Evolutionary conservation across 2,113 vertebrate genomes (phyloP).

Genomic region (Lathamus discolor): DNA sequence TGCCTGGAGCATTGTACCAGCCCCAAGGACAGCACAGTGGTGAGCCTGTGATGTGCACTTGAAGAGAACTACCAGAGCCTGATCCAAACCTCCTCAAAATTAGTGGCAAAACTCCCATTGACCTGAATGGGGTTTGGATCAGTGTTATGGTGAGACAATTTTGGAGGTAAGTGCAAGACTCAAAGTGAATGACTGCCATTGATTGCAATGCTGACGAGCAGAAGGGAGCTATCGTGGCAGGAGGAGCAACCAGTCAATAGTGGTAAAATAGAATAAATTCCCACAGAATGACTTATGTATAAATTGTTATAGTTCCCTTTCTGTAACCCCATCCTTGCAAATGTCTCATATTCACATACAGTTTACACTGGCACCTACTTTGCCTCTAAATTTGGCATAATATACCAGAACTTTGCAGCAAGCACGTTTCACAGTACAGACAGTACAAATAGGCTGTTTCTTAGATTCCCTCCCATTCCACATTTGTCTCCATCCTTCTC

Average conservation of each 20-base stretch:
- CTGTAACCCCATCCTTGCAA: neutral
- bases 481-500: neutral
- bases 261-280: neutral
- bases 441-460: neutral
- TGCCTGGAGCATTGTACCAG: neutral
- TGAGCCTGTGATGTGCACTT: accelerated
- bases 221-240: neutral
- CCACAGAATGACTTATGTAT: neutral
- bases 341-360: neutral
- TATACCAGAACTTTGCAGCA: neutral
- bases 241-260: neutral
- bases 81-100: neutral
- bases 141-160: neutral
- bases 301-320: neutral
- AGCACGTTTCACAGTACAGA: neutral
- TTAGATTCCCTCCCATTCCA: neutral
- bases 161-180: neutral
- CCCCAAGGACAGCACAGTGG: neutral
- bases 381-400: neutral
- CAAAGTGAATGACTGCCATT: neutral
- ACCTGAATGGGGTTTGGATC: neutral
- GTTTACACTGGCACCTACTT: neutral
- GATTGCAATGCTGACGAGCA: neutral
- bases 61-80: neutral
- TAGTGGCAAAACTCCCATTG: neutral